A percentile compares a stretch with the other conserved stretches of the same genome.
These are phyloP conservation scores for Petrolisthes manimaculis DNA, from an alignment of 2,888 invertebrate species.

Conservation along the genomic window DNA sequence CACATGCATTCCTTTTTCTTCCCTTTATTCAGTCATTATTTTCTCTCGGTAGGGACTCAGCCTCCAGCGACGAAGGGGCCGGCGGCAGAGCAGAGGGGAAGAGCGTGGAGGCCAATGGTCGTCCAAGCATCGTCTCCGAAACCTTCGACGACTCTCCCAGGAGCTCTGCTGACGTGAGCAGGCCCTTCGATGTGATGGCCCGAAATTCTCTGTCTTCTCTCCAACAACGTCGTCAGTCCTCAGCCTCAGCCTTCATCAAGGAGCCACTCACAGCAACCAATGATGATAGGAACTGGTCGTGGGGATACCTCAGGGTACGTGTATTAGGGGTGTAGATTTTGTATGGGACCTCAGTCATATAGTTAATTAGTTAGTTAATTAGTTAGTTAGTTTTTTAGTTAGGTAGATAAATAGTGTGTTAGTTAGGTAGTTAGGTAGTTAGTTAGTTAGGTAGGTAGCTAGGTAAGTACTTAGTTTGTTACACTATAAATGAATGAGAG, in stretches of 20 bases:
- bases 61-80: neutral
- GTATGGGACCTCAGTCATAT: too few relatives aligned
- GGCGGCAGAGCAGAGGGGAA: neutral
- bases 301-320: conserved; percentile 53
- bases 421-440: too few relatives aligned
- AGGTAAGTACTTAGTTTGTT: too few relatives aligned
- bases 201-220: conserved; percentile 49
- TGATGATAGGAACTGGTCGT: conserved; percentile 55
- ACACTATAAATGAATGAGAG: too few relatives aligned
- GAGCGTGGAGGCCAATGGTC: conserved; percentile 16
- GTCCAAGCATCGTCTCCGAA: conserved; percentile 8
- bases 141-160: conserved; percentile 29
- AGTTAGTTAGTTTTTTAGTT: too few relatives aligned
- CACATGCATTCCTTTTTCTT: neutral
- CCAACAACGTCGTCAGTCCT: conserved; percentile 44
- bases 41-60: neutral
- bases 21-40: neutral
- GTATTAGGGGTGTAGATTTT: neutral
- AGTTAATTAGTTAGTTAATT: too few relatives aligned
- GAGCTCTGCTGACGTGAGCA: conserved; percentile 28
- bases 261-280: conserved; percentile 44
- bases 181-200: conserved; percentile 41
- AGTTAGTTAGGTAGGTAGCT: too few relatives aligned
- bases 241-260: conserved; percentile 47
- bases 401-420: too few relatives aligned